Evolutionary conservation across 2,797 vertebrate genomes (phyloP).

Genomic region (Phaenicophaeus curvirostris): DNA sequence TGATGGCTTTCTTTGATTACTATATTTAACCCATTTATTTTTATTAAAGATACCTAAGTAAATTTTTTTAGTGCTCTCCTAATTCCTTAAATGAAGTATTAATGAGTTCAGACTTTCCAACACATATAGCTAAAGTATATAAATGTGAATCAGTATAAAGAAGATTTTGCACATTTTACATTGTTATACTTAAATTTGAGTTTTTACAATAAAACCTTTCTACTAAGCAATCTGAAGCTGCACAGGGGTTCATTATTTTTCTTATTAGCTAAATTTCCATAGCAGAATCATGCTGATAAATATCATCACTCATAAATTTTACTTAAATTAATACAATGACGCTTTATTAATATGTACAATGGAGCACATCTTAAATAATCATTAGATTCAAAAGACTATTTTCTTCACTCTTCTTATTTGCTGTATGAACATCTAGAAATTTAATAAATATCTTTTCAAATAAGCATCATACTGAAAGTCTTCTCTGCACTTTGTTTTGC

Average conservation of each 20-base stretch:
- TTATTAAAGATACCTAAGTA: not conserved
- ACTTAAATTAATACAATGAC: slow-evolving; percentile 21
- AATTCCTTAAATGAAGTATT: not conserved
- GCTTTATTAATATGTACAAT: not conserved
- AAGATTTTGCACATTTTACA: not conserved
- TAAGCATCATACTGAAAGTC: not conserved
- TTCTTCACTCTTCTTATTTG: not conserved
- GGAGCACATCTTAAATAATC: slow-evolving; percentile 33
- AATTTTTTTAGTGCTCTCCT: not conserved
- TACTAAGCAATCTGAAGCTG: not conserved
- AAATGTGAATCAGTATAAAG: not conserved
- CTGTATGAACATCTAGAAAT: not conserved
- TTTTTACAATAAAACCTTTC: slow-evolving; percentile 22
- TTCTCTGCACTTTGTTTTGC: not conserved
- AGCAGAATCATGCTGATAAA: slow-evolving; percentile 38
- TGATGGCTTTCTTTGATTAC: not conserved
- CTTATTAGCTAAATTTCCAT: slow-evolving; percentile 42
- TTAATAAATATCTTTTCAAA: not conserved
- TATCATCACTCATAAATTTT: slow-evolving; percentile 38
- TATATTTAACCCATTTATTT: not conserved
- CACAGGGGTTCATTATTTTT: slow-evolving; percentile 42
- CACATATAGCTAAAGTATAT: not conserved
- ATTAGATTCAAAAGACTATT: slow-evolving; percentile 29
- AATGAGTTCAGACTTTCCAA: not conserved
- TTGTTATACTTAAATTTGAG: not conserved